A percentile compares a stretch with the other conserved stretches of the same genome.
Evolutionary conservation across 1,140 invertebrate species (phyloP).

Genomic region (Trichonephila clavipes): DNA sequence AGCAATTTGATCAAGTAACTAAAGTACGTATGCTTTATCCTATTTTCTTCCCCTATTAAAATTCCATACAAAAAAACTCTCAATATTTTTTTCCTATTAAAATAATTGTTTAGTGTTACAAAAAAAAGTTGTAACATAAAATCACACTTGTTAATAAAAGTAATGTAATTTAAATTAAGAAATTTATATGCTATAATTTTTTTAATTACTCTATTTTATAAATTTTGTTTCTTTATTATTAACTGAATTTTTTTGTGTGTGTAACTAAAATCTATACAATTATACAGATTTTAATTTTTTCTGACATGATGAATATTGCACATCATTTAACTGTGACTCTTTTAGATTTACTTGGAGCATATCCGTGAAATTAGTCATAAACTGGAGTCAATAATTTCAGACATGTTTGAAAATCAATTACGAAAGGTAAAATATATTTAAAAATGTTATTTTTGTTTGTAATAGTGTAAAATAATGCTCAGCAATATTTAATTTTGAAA

Average conservation of each 20-base stretch:
- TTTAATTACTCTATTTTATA: no score
- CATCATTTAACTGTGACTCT: conserved; percentile 77
- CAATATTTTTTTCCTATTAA: no score
- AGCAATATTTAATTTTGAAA: no score
- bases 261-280: no score
- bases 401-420: conserved; percentile 89
- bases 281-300: no score
- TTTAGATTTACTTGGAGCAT: conserved; percentile 92
- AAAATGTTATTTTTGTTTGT: not conserved
- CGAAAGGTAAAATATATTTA: conserved; percentile 79
- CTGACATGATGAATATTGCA: not conserved
- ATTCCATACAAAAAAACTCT: not conserved
- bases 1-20: conserved; percentile 83
- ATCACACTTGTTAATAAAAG: no score
- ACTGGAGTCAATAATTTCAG: conserved; percentile 93
- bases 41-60: not conserved
- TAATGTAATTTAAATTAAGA: not conserved
- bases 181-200: no score
- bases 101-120: no score
- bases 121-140: no score
- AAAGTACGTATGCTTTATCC: conserved; percentile 79
- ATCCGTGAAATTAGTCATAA: conserved; percentile 95
- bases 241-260: no score
- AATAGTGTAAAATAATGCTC: no score
- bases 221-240: no score